Conservation (phyloP, 2,113 vertebrate species). For the Gymnorhina tibicen region DNA sequence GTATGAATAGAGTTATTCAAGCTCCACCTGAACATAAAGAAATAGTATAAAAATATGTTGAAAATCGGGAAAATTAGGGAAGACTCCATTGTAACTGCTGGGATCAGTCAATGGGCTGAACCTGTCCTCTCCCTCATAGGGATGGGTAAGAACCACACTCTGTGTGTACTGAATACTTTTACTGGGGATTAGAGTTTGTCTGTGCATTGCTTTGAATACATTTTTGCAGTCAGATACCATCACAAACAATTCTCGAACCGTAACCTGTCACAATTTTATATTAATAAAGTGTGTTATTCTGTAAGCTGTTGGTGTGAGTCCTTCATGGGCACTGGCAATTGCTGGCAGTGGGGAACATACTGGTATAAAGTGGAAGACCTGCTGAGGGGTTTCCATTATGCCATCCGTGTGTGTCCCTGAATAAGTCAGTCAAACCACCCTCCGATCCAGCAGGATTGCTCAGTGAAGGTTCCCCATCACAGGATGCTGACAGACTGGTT, state of each 20-base stretch:
- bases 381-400: fast-evolving
- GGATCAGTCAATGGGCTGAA: not conserved
- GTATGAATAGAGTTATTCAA: not conserved
- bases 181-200: not conserved
- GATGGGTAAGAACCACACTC: not conserved
- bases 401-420: fast-evolving
- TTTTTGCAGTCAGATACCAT: not conserved
- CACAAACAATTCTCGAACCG: not conserved
- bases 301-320: not conserved
- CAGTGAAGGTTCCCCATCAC: not conserved
- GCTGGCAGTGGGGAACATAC: not conserved
- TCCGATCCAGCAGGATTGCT: not conserved
- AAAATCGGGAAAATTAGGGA: not conserved
- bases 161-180: not conserved
- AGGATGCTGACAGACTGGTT: fast-evolving
- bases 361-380: not conserved
- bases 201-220: not conserved
- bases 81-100: not conserved
- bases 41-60: not conserved
- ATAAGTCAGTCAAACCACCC: not conserved
- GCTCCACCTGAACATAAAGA: not conserved
- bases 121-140: not conserved
- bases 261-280: not conserved
- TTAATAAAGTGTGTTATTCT: not conserved
- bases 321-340: not conserved